Base-by-base conservation (phyloP, 2,113 vertebrate genomes). In the Neotoma lepida region DNA sequence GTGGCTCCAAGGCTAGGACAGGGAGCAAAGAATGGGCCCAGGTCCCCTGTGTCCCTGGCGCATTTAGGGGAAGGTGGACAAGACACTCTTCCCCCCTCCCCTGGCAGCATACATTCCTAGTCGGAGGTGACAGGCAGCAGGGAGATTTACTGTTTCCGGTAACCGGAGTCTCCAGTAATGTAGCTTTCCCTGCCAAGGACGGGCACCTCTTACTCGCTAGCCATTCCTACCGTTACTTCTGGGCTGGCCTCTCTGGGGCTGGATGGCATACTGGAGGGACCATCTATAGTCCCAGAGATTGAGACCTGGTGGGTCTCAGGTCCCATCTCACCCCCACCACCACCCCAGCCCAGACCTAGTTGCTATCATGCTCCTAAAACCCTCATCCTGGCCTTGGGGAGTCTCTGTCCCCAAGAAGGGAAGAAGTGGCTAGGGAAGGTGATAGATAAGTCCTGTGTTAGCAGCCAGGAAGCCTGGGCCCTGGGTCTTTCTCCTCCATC, bases 71-170 rank as follows among this genome's bases (percentile, higher is more conserved):
- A 80, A 86, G 91, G 68, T 86, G 77, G 86, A 97, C 94, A 96
- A 96, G 94, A 96, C 90, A 93, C 97, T 82, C 84, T 18, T 46
- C 30, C 12, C 39, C 4, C 4, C 8, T 41, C 30, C 39, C 49
- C 26, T 2, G 49, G 92, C 92, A 49, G 58, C 71, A 85, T 81
- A 85, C 96, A 96, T 96, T 95, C 93, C 96, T 94, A 77, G 35
- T 95, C 14, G 0, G 94, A 97, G 93, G 96, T 90, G 97, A 90
- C 95, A 80, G 91, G 96, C 93, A 46, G 68, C 44, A 0, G 54
- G 80, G 93, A 94, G 94, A 96, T 94, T 95, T 95, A 95, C 90
- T 68, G 56, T 95, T 97, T 97, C 98, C 96, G 96, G 98, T 96
- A 98, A 98, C 96, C 78, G 0, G 92, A 98, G 92, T 88, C 93